Evolutionary conservation across 2,113 vertebrate species (phyloP).

Genomic region (Bos indicus): DNA sequence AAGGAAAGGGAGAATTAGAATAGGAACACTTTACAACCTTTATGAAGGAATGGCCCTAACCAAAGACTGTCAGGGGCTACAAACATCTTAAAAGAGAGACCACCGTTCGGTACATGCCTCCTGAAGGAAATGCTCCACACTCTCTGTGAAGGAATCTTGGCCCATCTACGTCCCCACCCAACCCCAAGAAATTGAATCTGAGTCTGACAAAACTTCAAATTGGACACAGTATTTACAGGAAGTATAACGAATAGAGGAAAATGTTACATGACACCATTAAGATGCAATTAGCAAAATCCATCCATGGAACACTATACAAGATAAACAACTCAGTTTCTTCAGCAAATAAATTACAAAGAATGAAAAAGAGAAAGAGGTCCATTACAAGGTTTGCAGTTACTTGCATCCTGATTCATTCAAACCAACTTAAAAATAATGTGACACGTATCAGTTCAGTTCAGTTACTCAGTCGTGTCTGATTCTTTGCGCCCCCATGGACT

Average conservation of each 20-base stretch:
- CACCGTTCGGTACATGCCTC: background rate
- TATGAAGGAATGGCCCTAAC: background rate
- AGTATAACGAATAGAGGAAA: background rate
- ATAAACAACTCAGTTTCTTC: background rate
- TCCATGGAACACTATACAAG: background rate
- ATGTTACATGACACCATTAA: background rate
- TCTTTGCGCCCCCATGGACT: fast-evolving
- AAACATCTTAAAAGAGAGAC: background rate
- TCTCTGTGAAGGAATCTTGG: background rate
- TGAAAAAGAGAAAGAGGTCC: background rate
- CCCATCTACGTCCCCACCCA: fast-evolving
- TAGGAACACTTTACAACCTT: background rate
- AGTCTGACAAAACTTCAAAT: background rate
- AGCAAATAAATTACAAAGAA: background rate
- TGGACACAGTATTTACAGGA: background rate
- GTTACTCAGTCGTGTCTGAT: background rate
- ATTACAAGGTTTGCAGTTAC: background rate
- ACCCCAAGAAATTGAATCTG: background rate
- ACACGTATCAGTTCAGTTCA: background rate
- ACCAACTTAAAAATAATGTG: background rate
- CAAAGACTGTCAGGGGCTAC: background rate
- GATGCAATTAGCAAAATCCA: background rate
- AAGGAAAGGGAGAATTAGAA: background rate
- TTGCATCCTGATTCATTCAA: background rate
- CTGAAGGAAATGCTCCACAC: background rate